Base-by-base conservation (phyloP, 2,797 vertebrate species). In the Limnodromus scolopaceus region DNA sequence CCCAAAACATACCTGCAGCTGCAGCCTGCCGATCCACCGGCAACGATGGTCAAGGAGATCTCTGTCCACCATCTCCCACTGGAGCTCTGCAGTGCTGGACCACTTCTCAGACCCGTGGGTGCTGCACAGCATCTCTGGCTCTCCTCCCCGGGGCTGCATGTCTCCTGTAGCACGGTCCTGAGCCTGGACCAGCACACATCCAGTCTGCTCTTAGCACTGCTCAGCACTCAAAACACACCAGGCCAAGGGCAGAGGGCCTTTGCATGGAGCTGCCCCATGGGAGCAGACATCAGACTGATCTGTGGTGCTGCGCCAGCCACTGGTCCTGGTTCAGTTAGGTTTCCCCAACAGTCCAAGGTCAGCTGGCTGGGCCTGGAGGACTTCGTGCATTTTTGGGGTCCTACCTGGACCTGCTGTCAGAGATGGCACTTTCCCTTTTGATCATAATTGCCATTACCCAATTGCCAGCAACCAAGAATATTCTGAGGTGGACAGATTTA, bases 91-190 rank as follows among this genome's bases (percentile, higher is more conserved):
- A 1, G 51, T 18, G 28, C 41, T 24, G 68, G 34, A n/a, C 6
- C 60, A n/a, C 0, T 0, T 58, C 65, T 55, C 9, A 4, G 18
- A n/a, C 15, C 27, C 1, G 2, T 0, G 0, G 45, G 16, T 53
- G 45, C 66, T 34, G 38, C 43, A 32, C 34, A 55, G 25, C 15
- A 9, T 25, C 82, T 45, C 64, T 8, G 3, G 3, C 27, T 75
- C 20, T 74, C 60, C 55, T 0, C 6, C 38, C 43, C 1, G 0
- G 34, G 39, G 39, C 27, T 36, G 76, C 2, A 1, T 4, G 3
- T n/a, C 10, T 7, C 14, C 34, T 8, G n/a, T 3, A 30, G 12
- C 57, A 24, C 0, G 1, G 34, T 12, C 51, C 63, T 28, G 41
- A 81, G 28, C 48, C 82, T 11, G 80, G 45, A 93, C 27, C 38